Evolutionary conservation across 2,113 vertebrate species (phyloP).

Genomic region (Prochilodus magdalenae): DNA sequence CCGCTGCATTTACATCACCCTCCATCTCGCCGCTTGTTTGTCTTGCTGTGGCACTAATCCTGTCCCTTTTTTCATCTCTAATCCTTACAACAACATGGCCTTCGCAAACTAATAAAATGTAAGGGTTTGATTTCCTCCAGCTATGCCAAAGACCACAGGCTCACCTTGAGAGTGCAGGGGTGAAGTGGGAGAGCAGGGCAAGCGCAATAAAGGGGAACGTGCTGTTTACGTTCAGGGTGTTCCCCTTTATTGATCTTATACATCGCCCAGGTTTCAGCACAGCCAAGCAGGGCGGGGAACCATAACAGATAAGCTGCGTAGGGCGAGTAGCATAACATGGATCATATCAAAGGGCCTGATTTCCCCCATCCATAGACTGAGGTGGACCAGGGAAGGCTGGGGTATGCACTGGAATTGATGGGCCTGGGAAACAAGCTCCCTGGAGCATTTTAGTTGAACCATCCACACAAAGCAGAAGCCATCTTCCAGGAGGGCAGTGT

Average conservation of each 20-base stretch:
- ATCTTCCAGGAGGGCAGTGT: slow-evolving; percentile 48
- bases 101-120: slow-evolving; percentile 74
- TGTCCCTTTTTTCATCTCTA: slow-evolving; percentile 67
- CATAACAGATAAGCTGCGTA: slow-evolving; percentile 66
- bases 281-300: slow-evolving; percentile 63
- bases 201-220: slow-evolving; percentile 22
- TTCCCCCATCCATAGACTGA: slow-evolving; percentile 6
- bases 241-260: slow-evolving; percentile 68
- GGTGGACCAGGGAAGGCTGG: slow-evolving; percentile 21
- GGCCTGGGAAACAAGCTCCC: slow-evolving; percentile 53
- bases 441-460: slow-evolving; percentile 38
- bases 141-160: slow-evolving; percentile 75
- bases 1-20: slow-evolving; percentile 62
- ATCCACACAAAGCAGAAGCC: slow-evolving; percentile 53
- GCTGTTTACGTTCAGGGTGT: slow-evolving; percentile 74
- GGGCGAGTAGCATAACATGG: slow-evolving; percentile 55
- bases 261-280: slow-evolving; percentile 42
- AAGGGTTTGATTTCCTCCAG: slow-evolving; percentile 70
- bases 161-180: slow-evolving; percentile 68
- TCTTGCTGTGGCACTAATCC: slow-evolving; percentile 71
- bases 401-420: slow-evolving; percentile 28
- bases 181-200: slow-evolving; percentile 46
- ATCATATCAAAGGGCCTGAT: slow-evolving; percentile 59
- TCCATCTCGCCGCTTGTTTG: slow-evolving; percentile 63
- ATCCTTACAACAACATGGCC: slow-evolving; percentile 72